phyloP scores from a whole-genome alignment of 2,888 invertebrate species.

The Chymomyza amoena region DNA sequence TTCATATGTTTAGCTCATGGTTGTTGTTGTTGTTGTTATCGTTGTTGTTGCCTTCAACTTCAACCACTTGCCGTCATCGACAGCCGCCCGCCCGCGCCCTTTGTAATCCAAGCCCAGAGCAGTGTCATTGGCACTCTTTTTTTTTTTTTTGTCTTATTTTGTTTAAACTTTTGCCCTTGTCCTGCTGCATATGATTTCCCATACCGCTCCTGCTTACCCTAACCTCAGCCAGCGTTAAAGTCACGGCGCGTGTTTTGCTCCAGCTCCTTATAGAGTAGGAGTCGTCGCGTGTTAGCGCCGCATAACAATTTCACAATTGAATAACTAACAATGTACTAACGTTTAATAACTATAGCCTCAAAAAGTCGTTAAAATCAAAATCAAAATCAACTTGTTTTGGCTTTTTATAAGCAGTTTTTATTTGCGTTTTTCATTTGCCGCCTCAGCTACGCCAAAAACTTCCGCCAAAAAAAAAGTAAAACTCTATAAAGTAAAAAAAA shows the following conservation, averaged over 20 bases:
- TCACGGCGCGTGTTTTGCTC: not conserved
- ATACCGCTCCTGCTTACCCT: not conserved
- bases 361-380: not conserved
- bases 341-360: not conserved
- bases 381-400: not conserved
- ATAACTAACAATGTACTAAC: constrained; percentile 4
- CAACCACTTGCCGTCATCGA: constrained; percentile 56
- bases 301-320: constrained; percentile 35
- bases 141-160: constrained; percentile 24
- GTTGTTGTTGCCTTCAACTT: constrained; percentile 54
- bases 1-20: not conserved
- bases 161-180: constrained; percentile 35
- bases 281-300: constrained; percentile 16
- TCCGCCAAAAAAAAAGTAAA: not conserved
- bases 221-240: not conserved
- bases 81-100: constrained; percentile 18
- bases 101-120: constrained; percentile 31
- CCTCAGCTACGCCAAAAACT: not conserved
- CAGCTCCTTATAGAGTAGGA: no score
- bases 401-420: not conserved
- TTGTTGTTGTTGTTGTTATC: constrained; percentile 10
- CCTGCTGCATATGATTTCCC: not conserved
- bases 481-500: not conserved
- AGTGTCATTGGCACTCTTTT: constrained; percentile 52
- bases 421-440: constrained; percentile 25